phyloP scores from a whole-genome alignment of 2,888 invertebrate genomes.

The Tetanocera ferruginea region DNA sequence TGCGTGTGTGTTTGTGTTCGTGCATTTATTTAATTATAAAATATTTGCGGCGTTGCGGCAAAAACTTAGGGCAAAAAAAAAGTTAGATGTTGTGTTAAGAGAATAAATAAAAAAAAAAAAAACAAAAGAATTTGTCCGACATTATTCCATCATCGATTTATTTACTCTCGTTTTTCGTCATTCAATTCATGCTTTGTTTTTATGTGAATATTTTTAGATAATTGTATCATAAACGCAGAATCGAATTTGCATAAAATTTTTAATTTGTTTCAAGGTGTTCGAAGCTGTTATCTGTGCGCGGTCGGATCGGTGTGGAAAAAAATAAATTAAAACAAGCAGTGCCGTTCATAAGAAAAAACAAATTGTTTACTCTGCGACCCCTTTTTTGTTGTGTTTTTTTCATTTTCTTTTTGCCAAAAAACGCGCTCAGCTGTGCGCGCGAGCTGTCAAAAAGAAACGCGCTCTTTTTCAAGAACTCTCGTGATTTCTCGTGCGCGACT shows the following conservation, averaged over 20 bases:
- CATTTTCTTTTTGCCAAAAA: not conserved
- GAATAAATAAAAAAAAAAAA: too few species aligned
- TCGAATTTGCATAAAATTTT: conserved; percentile 5
- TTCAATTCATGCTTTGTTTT: too few species aligned
- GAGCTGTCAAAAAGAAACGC: not conserved
- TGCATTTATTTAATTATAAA: too few species aligned
- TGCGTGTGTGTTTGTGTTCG: too few species aligned
- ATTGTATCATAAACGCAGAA: conserved; percentile 16
- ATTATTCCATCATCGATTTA: too few species aligned
- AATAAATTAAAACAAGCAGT: not conserved
- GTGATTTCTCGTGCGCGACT: not conserved
- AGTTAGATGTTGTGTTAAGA: too few species aligned
- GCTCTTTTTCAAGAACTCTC: not conserved
- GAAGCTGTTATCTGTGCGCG: not conserved
- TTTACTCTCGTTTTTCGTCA: too few species aligned
- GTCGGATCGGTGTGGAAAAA: not conserved
- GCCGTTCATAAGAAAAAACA: not conserved
- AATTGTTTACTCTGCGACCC: conserved; percentile 1
- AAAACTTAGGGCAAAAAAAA: too few species aligned
- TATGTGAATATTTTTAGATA: not conserved
- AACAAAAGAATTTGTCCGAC: too few species aligned
- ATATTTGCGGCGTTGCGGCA: too few species aligned
- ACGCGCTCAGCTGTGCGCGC: conserved; percentile 8
- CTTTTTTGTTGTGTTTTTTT: not conserved
- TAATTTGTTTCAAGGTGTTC: not conserved